A percentile compares a stretch with the other conserved stretches of the same genome.
These are phyloP conservation scores for Cerastoderma edule DNA, from an alignment of 2,888 invertebrate genomes.

Conservation along the genomic window DNA sequence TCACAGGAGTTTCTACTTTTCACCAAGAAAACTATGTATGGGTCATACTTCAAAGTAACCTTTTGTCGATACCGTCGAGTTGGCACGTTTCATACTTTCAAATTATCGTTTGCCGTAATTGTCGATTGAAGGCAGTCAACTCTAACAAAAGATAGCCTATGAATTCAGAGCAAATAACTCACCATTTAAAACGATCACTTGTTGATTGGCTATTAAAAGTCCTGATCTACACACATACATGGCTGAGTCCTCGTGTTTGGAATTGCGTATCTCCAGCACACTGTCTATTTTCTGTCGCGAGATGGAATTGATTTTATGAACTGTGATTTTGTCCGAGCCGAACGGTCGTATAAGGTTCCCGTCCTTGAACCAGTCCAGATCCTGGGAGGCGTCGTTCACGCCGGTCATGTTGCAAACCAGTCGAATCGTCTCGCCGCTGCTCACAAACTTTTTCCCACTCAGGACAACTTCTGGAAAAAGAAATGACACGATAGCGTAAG, in stretches of 20 bases:
- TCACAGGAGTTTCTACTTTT: too few relatives aligned
- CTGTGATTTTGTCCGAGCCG: constrained; percentile 35
- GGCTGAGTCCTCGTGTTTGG: constrained; percentile 50
- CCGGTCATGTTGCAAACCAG: constrained; percentile 56
- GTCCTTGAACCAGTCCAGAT: constrained; percentile 61
- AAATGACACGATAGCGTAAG: not conserved
- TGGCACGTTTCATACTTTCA: too few relatives aligned
- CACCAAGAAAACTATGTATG: too few relatives aligned
- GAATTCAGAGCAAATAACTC: constrained; percentile 16
- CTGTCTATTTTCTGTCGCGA: constrained; percentile 53
- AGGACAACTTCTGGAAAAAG: constrained; percentile 49
- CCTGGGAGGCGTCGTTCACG: constrained; percentile 50
- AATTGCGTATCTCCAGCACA: constrained; percentile 55
- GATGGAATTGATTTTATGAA: constrained; percentile 50
- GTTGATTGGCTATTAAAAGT: constrained; percentile 50
- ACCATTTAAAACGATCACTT: constrained; percentile 60
- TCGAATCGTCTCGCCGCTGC: constrained; percentile 51
- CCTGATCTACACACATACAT: constrained; percentile 62
- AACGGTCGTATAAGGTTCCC: constrained; percentile 46
- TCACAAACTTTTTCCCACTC: constrained; percentile 48
- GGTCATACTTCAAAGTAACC: too few relatives aligned
- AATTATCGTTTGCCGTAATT: too few relatives aligned
- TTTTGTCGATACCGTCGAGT: too few relatives aligned
- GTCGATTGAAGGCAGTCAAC: not conserved
- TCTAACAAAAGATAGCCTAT: not conserved